phyloP scores from a whole-genome alignment of 2,888 invertebrate species.

The Idaea biselata region DNA sequence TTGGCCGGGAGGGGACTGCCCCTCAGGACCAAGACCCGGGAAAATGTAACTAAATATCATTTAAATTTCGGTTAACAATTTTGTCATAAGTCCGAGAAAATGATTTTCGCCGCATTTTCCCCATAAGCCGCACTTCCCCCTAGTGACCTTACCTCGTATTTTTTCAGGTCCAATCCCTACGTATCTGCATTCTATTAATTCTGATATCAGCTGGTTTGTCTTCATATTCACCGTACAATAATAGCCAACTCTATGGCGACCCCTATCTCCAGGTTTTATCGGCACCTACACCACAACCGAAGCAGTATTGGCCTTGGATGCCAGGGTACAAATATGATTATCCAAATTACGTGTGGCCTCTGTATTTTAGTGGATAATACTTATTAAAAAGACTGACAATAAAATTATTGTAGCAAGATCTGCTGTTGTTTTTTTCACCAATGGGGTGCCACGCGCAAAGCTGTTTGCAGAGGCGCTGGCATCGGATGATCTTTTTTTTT shows the following conservation, averaged over 20 bases:
- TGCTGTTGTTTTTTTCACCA: not conserved
- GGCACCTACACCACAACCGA: slow-evolving; percentile 7
- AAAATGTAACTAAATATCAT: too few species aligned
- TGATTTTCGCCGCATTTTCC: too few species aligned
- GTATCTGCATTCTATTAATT: not conserved
- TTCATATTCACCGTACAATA: slow-evolving; percentile 11
- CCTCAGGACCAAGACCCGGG: too few species aligned
- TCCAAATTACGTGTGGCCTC: slow-evolving; percentile 38
- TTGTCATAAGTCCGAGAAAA: too few species aligned
- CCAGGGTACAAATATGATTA: slow-evolving; percentile 50
- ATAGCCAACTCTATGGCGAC: slow-evolving; percentile 27
- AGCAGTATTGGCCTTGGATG: slow-evolving; percentile 52
- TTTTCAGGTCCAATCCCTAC: not conserved
- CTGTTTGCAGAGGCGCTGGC: too few species aligned
- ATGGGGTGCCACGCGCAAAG: too few species aligned
- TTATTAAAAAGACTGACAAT: too few species aligned
- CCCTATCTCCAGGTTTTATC: not conserved
- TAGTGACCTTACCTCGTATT: not conserved
- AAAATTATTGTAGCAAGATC: not conserved
- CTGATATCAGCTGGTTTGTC: not conserved
- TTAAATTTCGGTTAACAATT: too few species aligned
- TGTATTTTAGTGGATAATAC: slow-evolving; percentile 41
- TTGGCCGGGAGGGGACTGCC: too few species aligned
- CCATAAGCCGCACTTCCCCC: too few species aligned
- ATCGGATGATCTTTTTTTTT: too few species aligned